Percentiles rank a stretch among this genome's conserved stretches.
phyloP scores from a whole-genome alignment of 2,797 vertebrate species.

The Iguana delicatissima region DNA sequence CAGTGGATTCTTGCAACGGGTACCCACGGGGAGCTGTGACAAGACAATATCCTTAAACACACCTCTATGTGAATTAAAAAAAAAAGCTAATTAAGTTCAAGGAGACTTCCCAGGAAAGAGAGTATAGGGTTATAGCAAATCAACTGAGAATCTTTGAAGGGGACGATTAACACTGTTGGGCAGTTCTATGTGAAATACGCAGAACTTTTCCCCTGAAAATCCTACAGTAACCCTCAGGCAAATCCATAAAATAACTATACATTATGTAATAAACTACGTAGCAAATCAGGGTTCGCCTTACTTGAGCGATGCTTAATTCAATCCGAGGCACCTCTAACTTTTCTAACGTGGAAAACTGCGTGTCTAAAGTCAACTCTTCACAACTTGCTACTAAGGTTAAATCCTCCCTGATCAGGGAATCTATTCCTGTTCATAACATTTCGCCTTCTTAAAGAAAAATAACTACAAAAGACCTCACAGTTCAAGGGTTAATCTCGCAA shows the following conservation, averaged over 20 bases:
- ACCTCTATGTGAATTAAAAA: too few relatives aligned
- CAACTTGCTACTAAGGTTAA: neutral
- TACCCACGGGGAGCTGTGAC: too few relatives aligned
- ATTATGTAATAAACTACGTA: neutral
- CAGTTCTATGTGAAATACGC: neutral
- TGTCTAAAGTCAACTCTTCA: neutral
- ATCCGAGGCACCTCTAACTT: neutral
- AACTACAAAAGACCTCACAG: neutral
- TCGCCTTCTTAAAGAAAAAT: neutral
- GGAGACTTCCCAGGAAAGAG: neutral
- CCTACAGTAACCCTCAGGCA: neutral
- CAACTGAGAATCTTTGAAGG: neutral
- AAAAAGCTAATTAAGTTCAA: neutral
- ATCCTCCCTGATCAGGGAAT: neutral
- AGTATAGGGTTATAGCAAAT: neutral
- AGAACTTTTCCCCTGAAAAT: neutral
- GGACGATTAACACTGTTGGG: neutral
- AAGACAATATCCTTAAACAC: too few relatives aligned
- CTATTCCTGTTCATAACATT: neutral
- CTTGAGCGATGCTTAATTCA: neutral
- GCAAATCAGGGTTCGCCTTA: neutral
- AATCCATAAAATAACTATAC: neutral
- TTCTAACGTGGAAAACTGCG: too few relatives aligned
- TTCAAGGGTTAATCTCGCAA: neutral
- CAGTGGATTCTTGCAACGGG: too few relatives aligned